Evolutionary conservation across 2,113 vertebrate species (phyloP), one percentile per base, ranked within the genome.

Genomic region (Scalopus aquaticus): DNA sequence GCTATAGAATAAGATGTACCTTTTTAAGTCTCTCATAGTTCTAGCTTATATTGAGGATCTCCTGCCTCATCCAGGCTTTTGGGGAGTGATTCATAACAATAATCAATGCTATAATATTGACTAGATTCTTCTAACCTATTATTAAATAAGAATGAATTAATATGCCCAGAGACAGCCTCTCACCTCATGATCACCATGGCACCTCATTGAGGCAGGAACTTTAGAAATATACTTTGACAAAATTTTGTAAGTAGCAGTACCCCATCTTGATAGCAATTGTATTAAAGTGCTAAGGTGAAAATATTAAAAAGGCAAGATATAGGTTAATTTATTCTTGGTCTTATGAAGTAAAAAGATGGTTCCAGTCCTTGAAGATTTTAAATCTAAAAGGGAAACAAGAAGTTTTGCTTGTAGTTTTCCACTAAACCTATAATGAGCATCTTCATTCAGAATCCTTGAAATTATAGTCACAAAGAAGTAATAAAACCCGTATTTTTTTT

Each of bases 341-440:
- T 88, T 79, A n/a, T 13, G 64, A 80, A 62, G 1, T 49, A 82
- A 60, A 16, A 80, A 85, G 24, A 79, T 42, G 1, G 10, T 76
- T 88, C 19, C 28, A 85, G 22, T 70, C 20, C 22, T 51, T 72
- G 22, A 49, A 88, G 20, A 54, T 88, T 88, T 93, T 69, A 64
- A 86, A 72, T 64, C 20, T 64, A 85, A 91, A 91, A 67, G 30
- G 37, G 60, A 42, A 95, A 80, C 51, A 74, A 49, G 67, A 76
- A 39, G 2, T 51, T 16, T 54, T 49, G 32, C 4, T 39, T 89
- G 85, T 42, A 76, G 19, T 70, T 24, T 58, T 83, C 30, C 3
- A 56, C 54, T 83, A 65, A 67, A 60, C 5, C 7, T 78, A 54
- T 85, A 79, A 16, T 83, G n/a, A 62, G 16, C 30, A 73, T 77